Evolutionary conservation across 2,888 invertebrate species (phyloP), one percentile per base, ranked within the genome.

Genomic region (Tanytarsus gracilentus): DNA sequence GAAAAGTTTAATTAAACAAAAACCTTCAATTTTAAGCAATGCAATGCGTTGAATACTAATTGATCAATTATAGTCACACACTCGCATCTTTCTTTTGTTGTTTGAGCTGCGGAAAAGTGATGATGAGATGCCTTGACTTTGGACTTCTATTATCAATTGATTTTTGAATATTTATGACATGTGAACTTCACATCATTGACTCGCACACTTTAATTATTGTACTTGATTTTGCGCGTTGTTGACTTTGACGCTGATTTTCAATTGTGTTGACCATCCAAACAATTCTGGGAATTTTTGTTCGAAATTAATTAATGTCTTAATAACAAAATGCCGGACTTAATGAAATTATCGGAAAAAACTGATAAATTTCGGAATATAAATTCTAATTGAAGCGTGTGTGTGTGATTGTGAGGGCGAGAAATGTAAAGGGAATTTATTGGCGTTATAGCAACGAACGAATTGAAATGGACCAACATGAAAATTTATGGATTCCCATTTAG

Each of bases 301-400:
- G 23, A 29, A 29, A 48, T 58, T 48, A 58, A 58, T 58, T 58
- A 58, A 58, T 58, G 58, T 58, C 58, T 58, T 58, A 58, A 58
- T 58, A 48, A 23, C 16, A 36, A 39, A 16, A 40, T 40, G 48
- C 21, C 48, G 55, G 25, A 30, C 29, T 30, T 58, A 58, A 58
- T 26, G 27, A 44, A 58, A 58, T 58, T 58, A 58, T 48, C 40
- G 29, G n/a, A n/a, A n/a, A n/a, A 27, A 29, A 48, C 44, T 58
- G 58, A 58, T 58, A 58, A 58, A 58, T 44, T 48, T 26, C 30
- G 29, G 58, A 48, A 56, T 29, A 58, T 58, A 58, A 58, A 58
- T 58, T 58, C 58, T 58, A 58, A 58, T 58, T 58, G 58, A 58
- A 58, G 18, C 30, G n/a, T 9, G 11, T 11, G 6, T 14, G 36